Evolutionary conservation across 2,888 invertebrate genomes (phyloP).

Genomic region (Exephanes ischioxanthus): DNA sequence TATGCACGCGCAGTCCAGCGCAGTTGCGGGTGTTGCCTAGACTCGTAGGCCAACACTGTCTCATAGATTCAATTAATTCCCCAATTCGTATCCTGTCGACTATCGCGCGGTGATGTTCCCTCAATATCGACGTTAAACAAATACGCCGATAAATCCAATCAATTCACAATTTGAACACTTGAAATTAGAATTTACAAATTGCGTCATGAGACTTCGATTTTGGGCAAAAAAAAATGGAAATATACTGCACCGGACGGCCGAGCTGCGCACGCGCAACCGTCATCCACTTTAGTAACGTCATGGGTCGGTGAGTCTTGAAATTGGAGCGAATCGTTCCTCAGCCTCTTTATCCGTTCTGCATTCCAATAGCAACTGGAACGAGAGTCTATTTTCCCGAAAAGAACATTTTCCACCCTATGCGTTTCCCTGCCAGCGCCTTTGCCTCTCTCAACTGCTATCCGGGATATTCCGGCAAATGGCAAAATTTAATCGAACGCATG

Average conservation of each 20-base stretch:
- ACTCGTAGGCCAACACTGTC: conserved; percentile 15
- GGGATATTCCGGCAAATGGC: no score
- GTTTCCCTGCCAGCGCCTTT: not conserved
- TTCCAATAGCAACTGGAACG: not conserved
- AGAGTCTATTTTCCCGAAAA: not conserved
- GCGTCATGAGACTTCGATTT: not conserved
- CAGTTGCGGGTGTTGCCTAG: not conserved
- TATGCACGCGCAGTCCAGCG: conserved; percentile 3
- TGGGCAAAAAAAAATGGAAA: not conserved
- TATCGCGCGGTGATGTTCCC: not conserved
- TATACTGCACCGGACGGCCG: not conserved
- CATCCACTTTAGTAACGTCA: not conserved
- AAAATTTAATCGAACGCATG: no score
- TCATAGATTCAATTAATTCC: not conserved
- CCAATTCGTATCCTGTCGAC: not conserved
- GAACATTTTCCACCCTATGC: not conserved
- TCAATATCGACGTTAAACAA: not conserved
- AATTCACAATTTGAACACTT: not conserved
- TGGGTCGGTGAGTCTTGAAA: not conserved
- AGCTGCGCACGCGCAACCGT: not conserved
- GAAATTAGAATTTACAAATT: not conserved
- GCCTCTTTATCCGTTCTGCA: not conserved
- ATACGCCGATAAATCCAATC: conserved; percentile 7
- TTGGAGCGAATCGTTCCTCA: not conserved
- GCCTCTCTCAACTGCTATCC: not conserved